phyloP scores from a whole-genome alignment of 92 coral and sea anemone genomes.

The Isaurus tuberculatus region DNA sequence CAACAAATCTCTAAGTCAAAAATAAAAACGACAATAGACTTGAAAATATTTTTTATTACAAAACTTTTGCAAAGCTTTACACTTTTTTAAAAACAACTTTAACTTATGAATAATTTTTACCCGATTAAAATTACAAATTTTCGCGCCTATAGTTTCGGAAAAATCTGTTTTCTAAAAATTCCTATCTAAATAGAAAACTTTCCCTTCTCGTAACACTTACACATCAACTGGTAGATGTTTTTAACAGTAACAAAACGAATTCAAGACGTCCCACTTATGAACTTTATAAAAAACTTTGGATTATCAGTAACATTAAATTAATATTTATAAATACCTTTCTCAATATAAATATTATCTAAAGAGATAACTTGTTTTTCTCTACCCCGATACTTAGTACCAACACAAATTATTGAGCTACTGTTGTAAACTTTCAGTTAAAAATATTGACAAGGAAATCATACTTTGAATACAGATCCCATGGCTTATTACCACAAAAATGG shows the following conservation, averaged over 20 bases:
- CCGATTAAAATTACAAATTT: constrained; percentile 5
- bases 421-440: not conserved
- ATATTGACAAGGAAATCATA: not conserved
- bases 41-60: constrained; percentile 43
- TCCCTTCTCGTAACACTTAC: not conserved
- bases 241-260: not conserved
- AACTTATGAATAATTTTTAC: constrained; percentile 18
- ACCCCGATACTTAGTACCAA: not conserved
- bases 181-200: not conserved
- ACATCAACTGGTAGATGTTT: not conserved
- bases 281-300: not conserved
- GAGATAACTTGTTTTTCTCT: not conserved
- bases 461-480: not conserved
- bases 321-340: not conserved
- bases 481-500: not conserved
- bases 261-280: not conserved
- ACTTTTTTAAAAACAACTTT: not conserved
- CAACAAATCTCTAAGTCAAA: not conserved
- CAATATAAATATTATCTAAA: constrained; percentile 26
- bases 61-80: constrained; percentile 38
- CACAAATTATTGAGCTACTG: not conserved
- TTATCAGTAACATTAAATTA: not conserved
- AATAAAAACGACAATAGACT: constrained; percentile 30
- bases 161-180: not conserved
- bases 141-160: not conserved